Evolutionary conservation across 2,888 invertebrate genomes (phyloP), one percentile per base, ranked within the genome.

Genomic region (Ophion ventricosus): DNA sequence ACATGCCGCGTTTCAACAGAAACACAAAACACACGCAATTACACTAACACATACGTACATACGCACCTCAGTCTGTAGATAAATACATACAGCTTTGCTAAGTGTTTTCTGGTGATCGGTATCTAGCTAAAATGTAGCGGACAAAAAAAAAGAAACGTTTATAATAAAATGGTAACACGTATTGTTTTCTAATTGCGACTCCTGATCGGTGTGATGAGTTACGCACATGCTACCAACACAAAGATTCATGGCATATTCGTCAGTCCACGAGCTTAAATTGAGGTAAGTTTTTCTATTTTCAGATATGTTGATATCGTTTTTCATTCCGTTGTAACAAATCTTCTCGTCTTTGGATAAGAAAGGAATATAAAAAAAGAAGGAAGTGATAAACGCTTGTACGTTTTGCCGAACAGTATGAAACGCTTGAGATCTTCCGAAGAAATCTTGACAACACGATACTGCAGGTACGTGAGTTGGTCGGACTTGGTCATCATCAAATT

Each of bases 21-120:
- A 23, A 79, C 25, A 56, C 17, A 72, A 40, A 75, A 56, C 17
- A 77, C 61, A 75, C 49, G 25, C 61, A 54, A 69, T 75, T 72
- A 85, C 43, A 87, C 57, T 75, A 77, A 88, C 80, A 86, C 80
- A 84, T 81, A 86, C 85, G 78, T 86, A 86, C 85, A 79, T 81
- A 86, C 83, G 84, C 89, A 88, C 87, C 87, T 91, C 90, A 89
- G 87, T 91, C 90, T 92, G 91, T 92, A 92, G 92, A 92, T 92
- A 92, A 91, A 88, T 91, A 92, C 87, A 91, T 91, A 90, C 87
- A 92, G 93, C 93, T 93, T 93, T 92, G 92, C 92, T 92, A 92
- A 93, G 90, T 93, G 93, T 93, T 93, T 92, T 92, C 90, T 93
- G 93, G 93, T 93, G 92, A 92, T 92, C 91, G 92, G 93, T 93